Percentiles rank a stretch among this genome's conserved stretches.
These are phyloP conservation scores for Platyrinchus mystaceus DNA, from an alignment of 2,797 vertebrate genomes.

Conservation along the genomic window DNA sequence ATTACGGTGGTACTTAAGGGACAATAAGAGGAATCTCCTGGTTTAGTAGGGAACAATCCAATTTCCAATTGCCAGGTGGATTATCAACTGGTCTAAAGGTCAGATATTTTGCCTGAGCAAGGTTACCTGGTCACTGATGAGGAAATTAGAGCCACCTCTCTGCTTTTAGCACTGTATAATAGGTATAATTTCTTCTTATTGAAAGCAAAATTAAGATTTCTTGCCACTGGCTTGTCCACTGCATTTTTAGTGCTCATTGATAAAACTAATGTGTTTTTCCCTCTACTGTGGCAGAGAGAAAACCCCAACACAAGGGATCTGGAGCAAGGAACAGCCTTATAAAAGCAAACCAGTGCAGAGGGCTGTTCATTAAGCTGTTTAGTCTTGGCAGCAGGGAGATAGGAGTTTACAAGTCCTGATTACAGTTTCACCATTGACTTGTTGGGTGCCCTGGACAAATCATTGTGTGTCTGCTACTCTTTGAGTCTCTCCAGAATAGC, in stretches of 20 bases:
- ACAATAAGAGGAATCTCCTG: neutral
- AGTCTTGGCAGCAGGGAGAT: neutral
- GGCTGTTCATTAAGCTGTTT: neutral
- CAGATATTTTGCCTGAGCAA: neutral
- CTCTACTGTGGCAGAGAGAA: neutral
- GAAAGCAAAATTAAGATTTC: neutral
- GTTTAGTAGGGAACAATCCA: neutral
- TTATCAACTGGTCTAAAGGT: neutral
- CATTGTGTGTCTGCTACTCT: neutral
- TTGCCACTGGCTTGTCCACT: neutral
- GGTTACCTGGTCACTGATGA: neutral
- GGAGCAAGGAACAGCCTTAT: neutral
- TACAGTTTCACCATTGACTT: neutral
- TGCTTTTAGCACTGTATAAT: neutral
- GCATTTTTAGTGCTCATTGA: neutral
- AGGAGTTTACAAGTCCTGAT: neutral
- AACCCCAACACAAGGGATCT: neutral
- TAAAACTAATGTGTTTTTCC: neutral
- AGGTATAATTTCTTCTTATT: neutral
- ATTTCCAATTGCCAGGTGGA: neutral
- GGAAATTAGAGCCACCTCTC: neutral
- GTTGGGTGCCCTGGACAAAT: neutral
- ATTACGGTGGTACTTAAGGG: neutral
- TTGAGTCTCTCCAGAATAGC: neutral
- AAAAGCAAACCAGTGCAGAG: neutral